Conservation (phyloP, 1,140 invertebrate species). For the Drosophila parvula region DNA sequence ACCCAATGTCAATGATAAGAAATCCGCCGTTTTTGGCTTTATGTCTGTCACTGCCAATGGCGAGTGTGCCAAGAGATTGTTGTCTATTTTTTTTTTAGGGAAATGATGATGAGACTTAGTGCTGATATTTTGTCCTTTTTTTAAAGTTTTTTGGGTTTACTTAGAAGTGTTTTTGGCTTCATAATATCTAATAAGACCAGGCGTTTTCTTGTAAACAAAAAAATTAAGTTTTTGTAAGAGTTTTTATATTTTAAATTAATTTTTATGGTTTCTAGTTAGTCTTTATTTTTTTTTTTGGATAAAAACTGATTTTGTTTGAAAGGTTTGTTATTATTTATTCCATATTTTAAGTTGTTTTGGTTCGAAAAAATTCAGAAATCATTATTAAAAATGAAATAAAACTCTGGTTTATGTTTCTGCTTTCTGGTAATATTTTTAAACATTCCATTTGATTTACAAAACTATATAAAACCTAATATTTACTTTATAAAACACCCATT, state of each 20-base stretch:
- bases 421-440: neutral
- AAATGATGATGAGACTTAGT: neutral
- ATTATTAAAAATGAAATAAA: neutral
- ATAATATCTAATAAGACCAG: neutral
- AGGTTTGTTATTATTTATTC: too few relatives aligned
- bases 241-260: neutral
- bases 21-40: slow-evolving; percentile 28
- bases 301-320: too few relatives aligned
- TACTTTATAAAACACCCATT: neutral
- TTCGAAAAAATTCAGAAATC: neutral
- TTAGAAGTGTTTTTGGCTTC: neutral
- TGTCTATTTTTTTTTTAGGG: neutral
- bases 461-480: neutral
- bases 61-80: slow-evolving; percentile 42
- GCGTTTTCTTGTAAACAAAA: neutral
- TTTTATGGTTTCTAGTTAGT: too few relatives aligned
- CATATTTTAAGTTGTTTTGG: too few relatives aligned
- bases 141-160: neutral
- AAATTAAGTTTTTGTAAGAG: neutral
- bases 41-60: slow-evolving; percentile 58
- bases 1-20: slow-evolving; percentile 64
- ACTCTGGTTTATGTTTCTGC: neutral
- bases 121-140: neutral
- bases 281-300: too few relatives aligned
- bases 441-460: neutral